Conservation (phyloP, 2,113 vertebrate genomes). For the Syrmaticus mikado region DNA sequence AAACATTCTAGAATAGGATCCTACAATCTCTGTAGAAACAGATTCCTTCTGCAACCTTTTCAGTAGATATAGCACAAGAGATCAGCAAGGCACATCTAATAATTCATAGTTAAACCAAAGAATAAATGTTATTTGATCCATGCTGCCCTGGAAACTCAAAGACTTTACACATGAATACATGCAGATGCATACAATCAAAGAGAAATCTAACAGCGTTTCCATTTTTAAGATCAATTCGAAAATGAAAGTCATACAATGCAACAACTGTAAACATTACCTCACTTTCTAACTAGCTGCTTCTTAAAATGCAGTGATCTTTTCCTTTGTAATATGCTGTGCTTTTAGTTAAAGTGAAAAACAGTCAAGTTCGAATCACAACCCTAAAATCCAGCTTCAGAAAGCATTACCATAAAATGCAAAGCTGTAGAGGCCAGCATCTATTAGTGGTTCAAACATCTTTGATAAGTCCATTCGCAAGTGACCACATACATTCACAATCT, state of each 20-base stretch:
- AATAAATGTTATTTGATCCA: not conserved
- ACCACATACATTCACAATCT: not conserved
- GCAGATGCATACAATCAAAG: not conserved
- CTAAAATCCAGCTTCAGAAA: not conserved
- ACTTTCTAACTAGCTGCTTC: not conserved
- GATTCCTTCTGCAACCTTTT: not conserved
- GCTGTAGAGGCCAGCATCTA: not conserved
- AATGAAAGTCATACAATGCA: not conserved
- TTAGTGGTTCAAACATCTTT: not conserved
- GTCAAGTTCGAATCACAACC: not conserved
- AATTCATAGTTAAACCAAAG: not conserved
- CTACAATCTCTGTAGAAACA: not conserved
- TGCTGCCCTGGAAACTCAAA: not conserved
- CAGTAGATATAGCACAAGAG: not conserved
- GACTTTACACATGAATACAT: not conserved
- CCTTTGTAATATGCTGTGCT: not conserved
- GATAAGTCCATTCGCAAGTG: not conserved
- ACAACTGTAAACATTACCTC: not conserved
- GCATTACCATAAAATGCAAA: not conserved
- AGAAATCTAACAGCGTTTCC: not conserved
- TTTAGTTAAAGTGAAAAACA: not conserved
- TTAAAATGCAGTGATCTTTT: not conserved
- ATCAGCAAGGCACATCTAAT: not conserved
- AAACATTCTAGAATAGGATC: too few relatives aligned
- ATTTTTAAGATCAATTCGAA: not conserved